Percentiles rank a stretch among this genome's conserved stretches.
Evolutionary conservation across 2,888 invertebrate genomes (phyloP).

Genomic region (Bursaphelenchus okinawaensis): DNA sequence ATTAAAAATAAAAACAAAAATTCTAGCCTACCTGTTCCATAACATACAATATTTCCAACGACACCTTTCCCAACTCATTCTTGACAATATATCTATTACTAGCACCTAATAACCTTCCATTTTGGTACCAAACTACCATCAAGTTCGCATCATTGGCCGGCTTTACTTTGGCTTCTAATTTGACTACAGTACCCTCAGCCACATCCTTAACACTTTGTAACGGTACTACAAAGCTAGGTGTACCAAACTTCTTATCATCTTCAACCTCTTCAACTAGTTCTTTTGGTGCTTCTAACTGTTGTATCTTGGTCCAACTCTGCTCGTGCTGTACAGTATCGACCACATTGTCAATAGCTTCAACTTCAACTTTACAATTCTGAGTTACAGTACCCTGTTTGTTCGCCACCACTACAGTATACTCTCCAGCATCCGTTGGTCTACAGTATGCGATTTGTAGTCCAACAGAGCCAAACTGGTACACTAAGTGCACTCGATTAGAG

Average conservation of each 20-base stretch:
- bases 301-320: constrained; percentile 51
- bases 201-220: constrained; percentile 76
- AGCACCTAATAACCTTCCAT: constrained; percentile 76
- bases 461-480: constrained; percentile 91
- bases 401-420: constrained; percentile 78
- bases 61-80: constrained; percentile 93
- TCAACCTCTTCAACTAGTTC: constrained; percentile 60
- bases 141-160: constrained; percentile 84
- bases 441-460: constrained; percentile 88
- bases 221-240: constrained; percentile 82
- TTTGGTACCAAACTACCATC: constrained; percentile 65
- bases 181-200: constrained; percentile 65
- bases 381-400: constrained; percentile 89
- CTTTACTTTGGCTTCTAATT: constrained; percentile 69
- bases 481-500: constrained; percentile 47
- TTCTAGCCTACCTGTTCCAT: constrained; percentile 57
- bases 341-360: constrained; percentile 20
- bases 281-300: constrained; percentile 54
- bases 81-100: constrained; percentile 70
- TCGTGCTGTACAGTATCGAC: constrained; percentile 32
- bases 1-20: no score
- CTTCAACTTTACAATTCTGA: constrained; percentile 67
- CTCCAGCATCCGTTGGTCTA: constrained; percentile 89
- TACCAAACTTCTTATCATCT: constrained; percentile 58
- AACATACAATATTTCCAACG: constrained; percentile 74